phyloP scores from a whole-genome alignment of 1,140 invertebrate species.

The Pogonomyrmex barbatus region DNA sequence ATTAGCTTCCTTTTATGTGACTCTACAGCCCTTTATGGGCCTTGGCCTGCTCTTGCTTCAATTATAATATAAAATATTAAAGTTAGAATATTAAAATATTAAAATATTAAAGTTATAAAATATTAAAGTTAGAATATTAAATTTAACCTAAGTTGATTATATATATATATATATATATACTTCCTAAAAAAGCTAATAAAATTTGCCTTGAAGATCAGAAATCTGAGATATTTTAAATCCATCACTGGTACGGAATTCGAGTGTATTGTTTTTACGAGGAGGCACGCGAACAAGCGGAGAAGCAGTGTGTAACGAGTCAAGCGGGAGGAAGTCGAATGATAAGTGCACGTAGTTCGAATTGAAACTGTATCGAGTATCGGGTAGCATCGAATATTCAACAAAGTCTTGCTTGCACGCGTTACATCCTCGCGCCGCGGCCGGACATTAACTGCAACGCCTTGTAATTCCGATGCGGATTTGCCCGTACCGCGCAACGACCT shows the following conservation, averaged over 20 bases:
- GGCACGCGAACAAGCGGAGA: background rate
- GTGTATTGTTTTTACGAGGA: background rate
- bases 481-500: constrained; percentile 41
- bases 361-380: constrained; percentile 60
- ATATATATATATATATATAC: too few relatives aligned
- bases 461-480: constrained; percentile 51
- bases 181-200: too few relatives aligned
- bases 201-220: background rate
- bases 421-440: constrained; percentile 17
- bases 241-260: background rate
- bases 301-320: background rate
- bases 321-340: constrained; percentile 37
- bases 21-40: too few relatives aligned
- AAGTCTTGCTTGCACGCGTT: constrained; percentile 50
- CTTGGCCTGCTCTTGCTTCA: background rate
- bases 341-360: constrained; percentile 46
- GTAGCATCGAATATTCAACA: constrained; percentile 47
- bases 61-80: background rate
- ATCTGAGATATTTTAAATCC: background rate
- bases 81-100: background rate
- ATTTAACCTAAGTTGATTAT: background rate
- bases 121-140: background rate
- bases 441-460: constrained; percentile 57
- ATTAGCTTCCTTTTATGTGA: too few relatives aligned
- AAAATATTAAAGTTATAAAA: background rate